These are phyloP conservation scores for Microdon myrmicae DNA, from an alignment of 2,888 invertebrate species.

Conservation along the genomic window DNA sequence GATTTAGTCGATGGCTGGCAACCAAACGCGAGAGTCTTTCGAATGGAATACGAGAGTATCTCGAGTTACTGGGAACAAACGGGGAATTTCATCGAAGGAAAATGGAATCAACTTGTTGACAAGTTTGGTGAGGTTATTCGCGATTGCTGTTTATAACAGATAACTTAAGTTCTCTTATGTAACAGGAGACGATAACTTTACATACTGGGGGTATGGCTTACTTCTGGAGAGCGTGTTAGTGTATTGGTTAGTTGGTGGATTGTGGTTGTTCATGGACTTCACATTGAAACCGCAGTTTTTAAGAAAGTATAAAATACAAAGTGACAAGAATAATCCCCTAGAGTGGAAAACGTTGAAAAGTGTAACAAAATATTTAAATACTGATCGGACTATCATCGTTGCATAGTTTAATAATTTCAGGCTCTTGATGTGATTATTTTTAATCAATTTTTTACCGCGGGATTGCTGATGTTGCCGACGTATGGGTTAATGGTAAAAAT, in stretches of 20 bases:
- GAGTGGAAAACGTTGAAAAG: slow-evolving; percentile 70
- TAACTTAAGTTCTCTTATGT: slow-evolving; percentile 10
- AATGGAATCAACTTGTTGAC: slow-evolving; percentile 75
- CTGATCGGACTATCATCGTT: background rate
- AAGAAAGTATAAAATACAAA: slow-evolving; percentile 81
- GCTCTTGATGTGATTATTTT: slow-evolving; percentile 75
- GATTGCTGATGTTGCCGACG: slow-evolving; percentile 71
- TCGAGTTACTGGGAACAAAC: slow-evolving; percentile 20
- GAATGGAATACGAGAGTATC: no score
- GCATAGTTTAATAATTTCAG: slow-evolving; percentile 58
- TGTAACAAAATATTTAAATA: slow-evolving; percentile 66
- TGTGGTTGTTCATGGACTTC: slow-evolving; percentile 78
- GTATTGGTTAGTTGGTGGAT: slow-evolving; percentile 78
- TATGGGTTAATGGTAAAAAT: slow-evolving; percentile 71
- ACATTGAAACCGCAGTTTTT: slow-evolving; percentile 76
- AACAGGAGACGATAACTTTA: slow-evolving; percentile 71
- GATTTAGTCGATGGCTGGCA: no score
- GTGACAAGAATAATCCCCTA: slow-evolving; percentile 80
- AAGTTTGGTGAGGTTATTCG: slow-evolving; percentile 53
- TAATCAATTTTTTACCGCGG: slow-evolving; percentile 77
- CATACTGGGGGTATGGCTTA: slow-evolving; percentile 73
- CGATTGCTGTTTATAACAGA: background rate
- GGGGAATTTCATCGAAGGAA: slow-evolving; percentile 79
- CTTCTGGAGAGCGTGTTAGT: slow-evolving; percentile 70
- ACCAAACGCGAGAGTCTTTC: no score